phyloP scores from a whole-genome alignment of 2,113 vertebrate species.

The Prionailurus viverrinus region DNA sequence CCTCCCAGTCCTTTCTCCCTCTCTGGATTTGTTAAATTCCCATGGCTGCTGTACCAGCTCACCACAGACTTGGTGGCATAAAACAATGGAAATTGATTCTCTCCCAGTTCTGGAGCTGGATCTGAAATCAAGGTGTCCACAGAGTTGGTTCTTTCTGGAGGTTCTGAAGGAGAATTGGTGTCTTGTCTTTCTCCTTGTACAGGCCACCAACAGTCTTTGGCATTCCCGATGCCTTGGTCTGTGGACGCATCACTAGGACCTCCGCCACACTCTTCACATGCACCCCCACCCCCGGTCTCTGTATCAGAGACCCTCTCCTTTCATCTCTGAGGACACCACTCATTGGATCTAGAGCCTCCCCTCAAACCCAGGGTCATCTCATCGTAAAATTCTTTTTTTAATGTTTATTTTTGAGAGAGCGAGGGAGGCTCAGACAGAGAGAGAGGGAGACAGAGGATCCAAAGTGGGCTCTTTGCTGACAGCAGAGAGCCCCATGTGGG shows the following conservation, averaged over 20 bases:
- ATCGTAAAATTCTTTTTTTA: no score
- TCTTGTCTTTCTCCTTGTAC: background rate
- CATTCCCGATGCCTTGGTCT: background rate
- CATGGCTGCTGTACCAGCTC: background rate
- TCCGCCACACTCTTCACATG: background rate
- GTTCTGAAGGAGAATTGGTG: background rate
- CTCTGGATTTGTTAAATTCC: no score
- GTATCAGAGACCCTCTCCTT: background rate
- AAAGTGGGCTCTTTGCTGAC: no score
- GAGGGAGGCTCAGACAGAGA: no score
- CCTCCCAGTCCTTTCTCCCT: background rate
- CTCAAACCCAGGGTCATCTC: background rate
- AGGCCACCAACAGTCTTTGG: no score
- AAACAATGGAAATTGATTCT: background rate
- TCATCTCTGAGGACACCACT: background rate
- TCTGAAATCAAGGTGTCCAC: background rate
- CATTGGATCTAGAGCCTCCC: background rate
- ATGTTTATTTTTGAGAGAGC: no score
- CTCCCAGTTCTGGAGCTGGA: background rate
- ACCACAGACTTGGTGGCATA: background rate
- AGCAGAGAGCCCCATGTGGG: no score
- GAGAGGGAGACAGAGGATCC: no score
- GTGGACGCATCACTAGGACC: rapidly evolving
- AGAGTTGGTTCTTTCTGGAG: no score
- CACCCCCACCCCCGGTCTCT: background rate